Conservation (phyloP, 2,888 invertebrate species). For the Salticus scenicus region DNA sequence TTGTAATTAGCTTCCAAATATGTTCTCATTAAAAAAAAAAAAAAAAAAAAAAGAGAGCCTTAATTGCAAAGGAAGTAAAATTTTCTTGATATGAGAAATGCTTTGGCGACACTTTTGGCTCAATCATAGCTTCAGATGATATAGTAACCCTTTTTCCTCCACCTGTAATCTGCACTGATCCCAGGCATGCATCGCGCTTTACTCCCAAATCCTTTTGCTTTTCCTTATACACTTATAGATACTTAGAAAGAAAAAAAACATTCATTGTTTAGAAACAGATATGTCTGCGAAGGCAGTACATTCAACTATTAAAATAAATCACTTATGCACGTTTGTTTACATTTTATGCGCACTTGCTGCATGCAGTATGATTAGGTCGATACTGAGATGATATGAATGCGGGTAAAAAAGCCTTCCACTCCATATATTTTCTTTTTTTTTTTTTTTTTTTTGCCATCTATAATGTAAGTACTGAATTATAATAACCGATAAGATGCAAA, state of each 20-base stretch:
- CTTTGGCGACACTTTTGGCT: constrained; percentile 41
- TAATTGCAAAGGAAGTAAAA: too few relatives aligned
- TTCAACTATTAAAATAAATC: background rate
- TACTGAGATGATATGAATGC: background rate
- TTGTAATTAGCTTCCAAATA: too few relatives aligned
- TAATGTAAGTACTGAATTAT: too few relatives aligned
- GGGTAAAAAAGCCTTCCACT: background rate
- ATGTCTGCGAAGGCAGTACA: background rate
- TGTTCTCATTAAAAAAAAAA: too few relatives aligned
- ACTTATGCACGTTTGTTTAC: background rate
- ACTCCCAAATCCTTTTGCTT: background rate
- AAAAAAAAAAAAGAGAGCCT: too few relatives aligned
- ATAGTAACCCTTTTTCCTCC: constrained; percentile 39
- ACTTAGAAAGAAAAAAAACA: background rate
- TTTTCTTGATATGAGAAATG: too few relatives aligned
- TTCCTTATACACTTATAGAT: background rate
- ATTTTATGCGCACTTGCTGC: constrained; percentile 1
- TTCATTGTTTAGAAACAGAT: background rate
- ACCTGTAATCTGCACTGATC: constrained; percentile 58
- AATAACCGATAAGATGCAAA: too few relatives aligned
- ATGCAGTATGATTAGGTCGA: background rate
- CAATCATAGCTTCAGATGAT: background rate
- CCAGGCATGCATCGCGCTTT: constrained; percentile 36
- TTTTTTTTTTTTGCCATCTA: too few relatives aligned
- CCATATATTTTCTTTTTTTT: too few relatives aligned